A percentile compares a stretch with the other conserved stretches of the same genome.
Conservation (phyloP, 2,113 vertebrate species). For the Melanocharis versteri region DNA sequence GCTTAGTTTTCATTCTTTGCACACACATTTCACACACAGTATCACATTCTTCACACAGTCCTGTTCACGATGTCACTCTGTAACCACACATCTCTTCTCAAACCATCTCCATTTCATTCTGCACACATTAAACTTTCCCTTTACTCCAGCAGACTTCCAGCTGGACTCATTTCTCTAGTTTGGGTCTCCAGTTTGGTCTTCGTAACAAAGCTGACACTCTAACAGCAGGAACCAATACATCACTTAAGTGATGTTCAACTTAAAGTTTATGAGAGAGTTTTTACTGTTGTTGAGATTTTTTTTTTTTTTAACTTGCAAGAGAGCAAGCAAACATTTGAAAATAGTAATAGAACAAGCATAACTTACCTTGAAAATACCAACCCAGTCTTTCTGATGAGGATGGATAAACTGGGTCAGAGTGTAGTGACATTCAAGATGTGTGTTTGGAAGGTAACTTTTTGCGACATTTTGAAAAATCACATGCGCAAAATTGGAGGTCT, state of each 20-base stretch:
- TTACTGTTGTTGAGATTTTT: not conserved
- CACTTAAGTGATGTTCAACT: not conserved
- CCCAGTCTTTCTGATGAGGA: conserved; percentile 96
- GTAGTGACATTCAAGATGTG: conserved; percentile 92
- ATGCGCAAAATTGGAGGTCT: conserved; percentile 97
- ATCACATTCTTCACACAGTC: not conserved
- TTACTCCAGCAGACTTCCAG: not conserved
- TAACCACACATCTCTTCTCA: not conserved
- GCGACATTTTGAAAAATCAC: conserved; percentile 99
- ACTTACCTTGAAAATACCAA: conserved; percentile 97
- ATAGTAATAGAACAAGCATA: not conserved
- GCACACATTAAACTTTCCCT: not conserved
- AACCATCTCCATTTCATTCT: not conserved
- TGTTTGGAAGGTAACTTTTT: conserved; percentile 94
- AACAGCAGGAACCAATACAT: not conserved
- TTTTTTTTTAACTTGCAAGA: not conserved
- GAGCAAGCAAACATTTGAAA: not conserved
- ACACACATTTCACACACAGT: not conserved
- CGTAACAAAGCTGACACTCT: not conserved
- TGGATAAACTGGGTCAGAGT: conserved; percentile 93
- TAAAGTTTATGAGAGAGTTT: not conserved
- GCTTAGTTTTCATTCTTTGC: not conserved
- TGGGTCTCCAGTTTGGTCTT: not conserved
- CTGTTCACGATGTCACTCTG: not conserved
- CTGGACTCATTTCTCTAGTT: not conserved